Evolutionary conservation across 2,113 vertebrate genomes (phyloP).

Genomic region (Oryzias javanicus): DNA sequence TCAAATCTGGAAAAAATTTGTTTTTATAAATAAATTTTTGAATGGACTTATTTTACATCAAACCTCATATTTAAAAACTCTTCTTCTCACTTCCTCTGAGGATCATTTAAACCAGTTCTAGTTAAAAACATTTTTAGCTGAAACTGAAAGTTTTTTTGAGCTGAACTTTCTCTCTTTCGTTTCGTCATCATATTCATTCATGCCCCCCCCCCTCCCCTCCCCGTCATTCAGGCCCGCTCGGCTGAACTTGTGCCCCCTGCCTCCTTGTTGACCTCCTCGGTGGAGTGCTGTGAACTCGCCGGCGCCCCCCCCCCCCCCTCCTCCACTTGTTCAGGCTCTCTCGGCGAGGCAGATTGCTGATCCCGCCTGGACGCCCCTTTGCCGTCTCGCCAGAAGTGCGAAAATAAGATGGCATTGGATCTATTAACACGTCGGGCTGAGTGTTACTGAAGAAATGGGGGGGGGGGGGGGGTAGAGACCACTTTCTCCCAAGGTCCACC

Average conservation of each 20-base stretch:
- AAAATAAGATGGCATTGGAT: slow-evolving; percentile 89
- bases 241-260: slow-evolving; percentile 84
- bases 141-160: too few species aligned
- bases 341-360: slow-evolving; percentile 76
- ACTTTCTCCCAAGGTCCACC: slow-evolving; percentile 64
- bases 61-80: too few species aligned
- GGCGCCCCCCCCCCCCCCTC: slow-evolving; percentile 27
- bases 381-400: slow-evolving; percentile 82
- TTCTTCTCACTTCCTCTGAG: too few species aligned
- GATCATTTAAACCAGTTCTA: too few species aligned
- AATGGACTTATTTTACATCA: too few species aligned
- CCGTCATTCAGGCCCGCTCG: slow-evolving; percentile 17
- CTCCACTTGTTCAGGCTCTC: slow-evolving; percentile 55
- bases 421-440: slow-evolving; percentile 86
- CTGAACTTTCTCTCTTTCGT: too few species aligned
- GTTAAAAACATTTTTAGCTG: too few species aligned
- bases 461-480: slow-evolving; percentile 60
- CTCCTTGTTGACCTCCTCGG: slow-evolving; percentile 78
- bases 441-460: slow-evolving; percentile 81
- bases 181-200: slow-evolving; percentile 19
- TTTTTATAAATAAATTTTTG: too few species aligned
- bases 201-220: slow-evolving; percentile 9
- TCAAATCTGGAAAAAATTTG: too few species aligned
- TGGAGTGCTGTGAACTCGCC: slow-evolving; percentile 63
- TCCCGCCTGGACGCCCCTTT: slow-evolving; percentile 80